phyloP scores from a whole-genome alignment of 2,797 vertebrate species.

The Mormyrus proboscirostris region DNA sequence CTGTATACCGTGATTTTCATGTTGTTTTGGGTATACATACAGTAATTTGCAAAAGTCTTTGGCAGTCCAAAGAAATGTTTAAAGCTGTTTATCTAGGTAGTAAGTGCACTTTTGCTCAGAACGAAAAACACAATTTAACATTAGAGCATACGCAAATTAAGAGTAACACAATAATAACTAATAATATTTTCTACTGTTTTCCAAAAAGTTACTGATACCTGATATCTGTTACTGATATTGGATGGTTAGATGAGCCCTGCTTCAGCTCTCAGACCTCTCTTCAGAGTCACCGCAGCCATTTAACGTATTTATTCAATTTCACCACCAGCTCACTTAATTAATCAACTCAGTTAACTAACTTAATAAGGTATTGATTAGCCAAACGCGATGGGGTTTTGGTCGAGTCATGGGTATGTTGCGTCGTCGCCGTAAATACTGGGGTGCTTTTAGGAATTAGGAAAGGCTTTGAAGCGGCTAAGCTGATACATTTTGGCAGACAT shows the following conservation, averaged over 20 bases:
- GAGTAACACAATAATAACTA: not conserved
- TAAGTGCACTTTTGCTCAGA: not conserved
- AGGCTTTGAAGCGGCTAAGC: not conserved
- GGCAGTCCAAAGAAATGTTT: not conserved
- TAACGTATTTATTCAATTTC: not conserved
- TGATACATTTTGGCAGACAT: not conserved
- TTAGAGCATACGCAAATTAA: not conserved
- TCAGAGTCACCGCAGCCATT: not conserved
- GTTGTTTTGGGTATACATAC: not conserved
- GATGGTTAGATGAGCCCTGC: not conserved
- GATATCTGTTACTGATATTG: not conserved
- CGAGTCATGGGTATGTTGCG: not conserved
- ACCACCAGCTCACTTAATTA: not conserved
- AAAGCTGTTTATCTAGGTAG: not conserved
- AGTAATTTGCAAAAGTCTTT: not conserved
- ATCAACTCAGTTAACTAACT: not conserved
- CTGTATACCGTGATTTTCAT: not conserved
- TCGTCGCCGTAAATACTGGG: not conserved
- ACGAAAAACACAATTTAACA: not conserved
- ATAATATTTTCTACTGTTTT: not conserved
- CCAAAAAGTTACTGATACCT: not conserved
- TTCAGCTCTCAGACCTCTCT: not conserved
- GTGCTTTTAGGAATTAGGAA: not conserved
- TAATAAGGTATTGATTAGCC: not conserved
- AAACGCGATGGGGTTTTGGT: not conserved